Evolutionary conservation across 2,113 vertebrate genomes (phyloP).

Genomic region (Aythya baeri): DNA sequence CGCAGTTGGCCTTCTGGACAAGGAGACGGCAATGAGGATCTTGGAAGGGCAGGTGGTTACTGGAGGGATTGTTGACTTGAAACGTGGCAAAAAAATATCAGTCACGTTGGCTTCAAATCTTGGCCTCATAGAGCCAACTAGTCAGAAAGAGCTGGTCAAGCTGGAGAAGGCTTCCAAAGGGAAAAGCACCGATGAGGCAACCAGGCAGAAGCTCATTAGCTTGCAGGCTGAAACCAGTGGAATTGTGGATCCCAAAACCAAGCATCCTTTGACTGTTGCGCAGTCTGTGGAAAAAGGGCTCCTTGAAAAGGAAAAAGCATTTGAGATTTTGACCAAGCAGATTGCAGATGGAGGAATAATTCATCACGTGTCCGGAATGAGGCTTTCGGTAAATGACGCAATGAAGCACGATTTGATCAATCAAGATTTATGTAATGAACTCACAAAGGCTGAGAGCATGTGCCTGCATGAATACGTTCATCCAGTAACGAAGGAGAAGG

Average conservation of each 20-base stretch:
- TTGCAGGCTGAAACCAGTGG: slow-evolving; percentile 91
- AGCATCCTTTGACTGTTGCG: slow-evolving; percentile 76
- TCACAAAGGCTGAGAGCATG: slow-evolving; percentile 81
- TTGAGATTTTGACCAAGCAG: slow-evolving; percentile 84
- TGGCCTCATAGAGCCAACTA: slow-evolving; percentile 81
- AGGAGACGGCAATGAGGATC: slow-evolving; percentile 82
- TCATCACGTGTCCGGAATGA: slow-evolving; percentile 88
- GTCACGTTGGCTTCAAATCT: slow-evolving; percentile 92
- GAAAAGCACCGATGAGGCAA: slow-evolving; percentile 74
- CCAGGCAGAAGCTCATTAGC: slow-evolving; percentile 77
- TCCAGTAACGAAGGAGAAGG: slow-evolving; percentile 71
- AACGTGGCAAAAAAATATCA: slow-evolving; percentile 87
- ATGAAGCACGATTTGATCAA: slow-evolving; percentile 81
- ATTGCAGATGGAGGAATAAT: slow-evolving; percentile 90
- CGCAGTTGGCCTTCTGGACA: slow-evolving; percentile 85
- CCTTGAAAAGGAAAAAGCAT: slow-evolving; percentile 77
- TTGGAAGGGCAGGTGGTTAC: slow-evolving; percentile 91
- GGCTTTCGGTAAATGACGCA: slow-evolving; percentile 85
- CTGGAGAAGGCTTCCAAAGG: slow-evolving; percentile 91
- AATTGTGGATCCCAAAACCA: slow-evolving; percentile 84
- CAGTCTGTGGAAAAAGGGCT: slow-evolving; percentile 83
- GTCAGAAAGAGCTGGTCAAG: slow-evolving; percentile 79
- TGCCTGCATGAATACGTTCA: slow-evolving; percentile 70
- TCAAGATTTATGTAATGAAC: slow-evolving; percentile 74
- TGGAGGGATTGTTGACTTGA: slow-evolving; percentile 91